Conservation (phyloP, 2,113 vertebrate genomes). For the Heptranchias perlo region DNA sequence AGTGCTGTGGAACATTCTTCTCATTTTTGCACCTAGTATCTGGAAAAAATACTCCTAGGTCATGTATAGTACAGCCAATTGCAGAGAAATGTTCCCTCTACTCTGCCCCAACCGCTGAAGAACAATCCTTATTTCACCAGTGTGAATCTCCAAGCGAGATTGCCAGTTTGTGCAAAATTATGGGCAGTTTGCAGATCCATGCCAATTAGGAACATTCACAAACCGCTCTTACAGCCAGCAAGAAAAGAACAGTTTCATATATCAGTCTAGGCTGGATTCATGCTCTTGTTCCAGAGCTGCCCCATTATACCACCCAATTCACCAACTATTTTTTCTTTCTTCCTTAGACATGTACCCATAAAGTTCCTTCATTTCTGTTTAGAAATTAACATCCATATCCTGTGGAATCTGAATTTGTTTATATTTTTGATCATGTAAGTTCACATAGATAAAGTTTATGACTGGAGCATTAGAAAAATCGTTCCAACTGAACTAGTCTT, state of each 20-base stretch:
- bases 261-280: background rate
- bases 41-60: background rate
- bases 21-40: background rate
- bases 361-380: no score
- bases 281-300: background rate
- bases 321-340: no score
- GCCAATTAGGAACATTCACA: background rate
- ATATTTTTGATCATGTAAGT: no score
- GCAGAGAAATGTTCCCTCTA: background rate
- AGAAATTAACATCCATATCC: no score
- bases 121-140: background rate
- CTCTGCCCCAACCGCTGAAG: background rate
- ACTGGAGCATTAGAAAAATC: no score
- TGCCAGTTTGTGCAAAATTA: background rate
- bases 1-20: background rate
- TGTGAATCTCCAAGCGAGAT: background rate
- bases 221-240: no score
- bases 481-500: no score
- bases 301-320: no score
- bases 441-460: no score
- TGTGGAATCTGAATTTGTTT: no score
- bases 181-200: background rate
- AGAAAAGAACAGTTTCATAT: background rate
- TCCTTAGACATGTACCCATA: no score
- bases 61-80: background rate